Base-by-base conservation (phyloP, 2,888 invertebrate genomes). In the Drosophila monieri region DNA sequence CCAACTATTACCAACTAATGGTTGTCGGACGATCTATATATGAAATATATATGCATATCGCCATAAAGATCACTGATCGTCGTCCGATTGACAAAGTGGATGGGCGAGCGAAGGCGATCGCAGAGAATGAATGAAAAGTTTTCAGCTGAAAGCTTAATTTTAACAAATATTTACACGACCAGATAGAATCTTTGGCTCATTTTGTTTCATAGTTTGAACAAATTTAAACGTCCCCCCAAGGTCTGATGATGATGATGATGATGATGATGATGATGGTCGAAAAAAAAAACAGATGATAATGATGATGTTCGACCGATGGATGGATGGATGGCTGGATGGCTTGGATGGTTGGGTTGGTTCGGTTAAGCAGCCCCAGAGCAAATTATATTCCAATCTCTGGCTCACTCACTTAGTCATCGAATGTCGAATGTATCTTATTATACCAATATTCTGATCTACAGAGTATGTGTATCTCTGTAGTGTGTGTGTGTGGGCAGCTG, bases 71-170 rank as follows among this genome's bases (percentile, higher is more conserved):
- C 39, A 15, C 15, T 10, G 14, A 18, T 6, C 14, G 23, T 10
- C 18, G 27, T 47, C 14, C 3, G 9, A 27, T n/a, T 27, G 66
- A 30, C 67, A 66, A 46, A 53, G 35, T 37, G 27, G 23, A 30
- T 52, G 66, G 30, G 43, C 15, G 4, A 57, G 5, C 6, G 47
- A 10, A 27, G 30, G 39, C 37, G 18, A 51, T 23, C n/a, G 21
- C 8, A 18, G 8, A 32, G 44, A 57, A 56, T 57, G n/a, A 46
- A 46, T 69, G 58, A 39, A 71, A 46, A 70, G 59, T 76, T 76
- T 81, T 74, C 46, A 78, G 77, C 75, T 83, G 88, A 83, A 88
- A 83, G 85, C 88, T 81, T 85, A 77, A 83, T 85, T 83, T 85
- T 72, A 85, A 77, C 86, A 88, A 83, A 83, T 85, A 83, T 83